Evolutionary conservation across 2,797 vertebrate species (phyloP).

Genomic region (Gephyroberyx darwinii): DNA sequence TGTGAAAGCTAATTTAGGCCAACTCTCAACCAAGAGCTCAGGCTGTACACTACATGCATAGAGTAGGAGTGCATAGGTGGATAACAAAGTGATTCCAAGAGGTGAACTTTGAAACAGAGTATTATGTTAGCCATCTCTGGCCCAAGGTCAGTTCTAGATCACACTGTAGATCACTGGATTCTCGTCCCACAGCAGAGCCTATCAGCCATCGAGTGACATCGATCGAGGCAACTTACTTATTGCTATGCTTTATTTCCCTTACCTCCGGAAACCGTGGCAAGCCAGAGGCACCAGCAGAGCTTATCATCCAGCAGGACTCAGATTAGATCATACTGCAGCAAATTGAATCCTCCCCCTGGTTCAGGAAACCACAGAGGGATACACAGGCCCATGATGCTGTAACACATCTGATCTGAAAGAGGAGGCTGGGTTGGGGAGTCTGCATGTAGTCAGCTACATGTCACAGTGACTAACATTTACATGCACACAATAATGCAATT

Average conservation of each 20-base stretch:
- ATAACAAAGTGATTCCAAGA: constrained; percentile 58
- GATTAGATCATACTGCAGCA: constrained; percentile 83
- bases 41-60: constrained; percentile 25
- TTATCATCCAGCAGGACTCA: constrained; percentile 77
- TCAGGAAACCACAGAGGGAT: constrained; percentile 67
- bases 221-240: constrained; percentile 74
- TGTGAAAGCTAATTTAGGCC: not conserved
- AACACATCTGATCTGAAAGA: constrained; percentile 67
- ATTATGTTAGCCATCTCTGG: constrained; percentile 46
- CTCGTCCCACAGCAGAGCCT: constrained; percentile 46
- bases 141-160: constrained; percentile 74
- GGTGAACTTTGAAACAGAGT: constrained; percentile 54
- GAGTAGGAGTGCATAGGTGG: constrained; percentile 39
- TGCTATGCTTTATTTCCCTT: constrained; percentile 73
- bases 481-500: constrained; percentile 7
- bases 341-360: constrained; percentile 74
- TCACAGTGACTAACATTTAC: constrained; percentile 14
- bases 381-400: constrained; percentile 63
- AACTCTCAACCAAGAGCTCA: constrained; percentile 4
- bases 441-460: constrained; percentile 39
- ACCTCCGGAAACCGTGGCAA: constrained; percentile 69
- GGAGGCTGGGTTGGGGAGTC: constrained; percentile 38
- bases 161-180: constrained; percentile 50
- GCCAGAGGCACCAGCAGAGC: constrained; percentile 58
- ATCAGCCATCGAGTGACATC: constrained; percentile 71